Percentiles rank a stretch among this genome's conserved stretches.
phyloP scores from a whole-genome alignment of 2,888 invertebrate genomes.

The Odontocolon sp. region DNA sequence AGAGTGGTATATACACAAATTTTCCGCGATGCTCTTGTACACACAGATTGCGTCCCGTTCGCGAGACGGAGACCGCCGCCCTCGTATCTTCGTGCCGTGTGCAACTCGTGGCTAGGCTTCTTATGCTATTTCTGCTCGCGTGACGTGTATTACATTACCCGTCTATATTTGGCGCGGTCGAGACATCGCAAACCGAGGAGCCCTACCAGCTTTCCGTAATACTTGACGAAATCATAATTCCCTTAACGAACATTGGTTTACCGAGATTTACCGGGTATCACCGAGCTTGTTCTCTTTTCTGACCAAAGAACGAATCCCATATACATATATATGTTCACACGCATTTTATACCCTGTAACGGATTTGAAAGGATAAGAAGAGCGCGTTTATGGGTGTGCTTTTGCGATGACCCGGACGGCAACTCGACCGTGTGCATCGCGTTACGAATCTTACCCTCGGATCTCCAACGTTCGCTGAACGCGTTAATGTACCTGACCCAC shows the following conservation, averaged over 20 bases:
- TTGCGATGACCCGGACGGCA: conserved; percentile 32
- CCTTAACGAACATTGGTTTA: conserved; percentile 43
- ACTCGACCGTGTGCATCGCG: conserved; percentile 31
- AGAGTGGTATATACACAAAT: conserved; percentile 41
- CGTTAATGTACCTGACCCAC: conserved; percentile 38
- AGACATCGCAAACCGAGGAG: conserved; percentile 55
- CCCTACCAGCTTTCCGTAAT: conserved; percentile 38
- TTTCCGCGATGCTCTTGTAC: conserved; percentile 48
- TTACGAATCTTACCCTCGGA: no score
- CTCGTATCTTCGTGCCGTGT: conserved; percentile 80
- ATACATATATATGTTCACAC: conserved; percentile 12
- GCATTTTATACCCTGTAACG: conserved; percentile 22
- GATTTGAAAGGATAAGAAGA: conserved; percentile 15
- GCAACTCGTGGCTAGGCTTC: conserved; percentile 82
- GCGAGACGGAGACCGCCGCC: conserved; percentile 15
- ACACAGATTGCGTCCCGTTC: conserved; percentile 38
- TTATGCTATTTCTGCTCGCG: conserved; percentile 82
- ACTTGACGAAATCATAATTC: conserved; percentile 53
- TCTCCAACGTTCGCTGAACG: conserved; percentile 17
- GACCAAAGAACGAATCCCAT: not conserved
- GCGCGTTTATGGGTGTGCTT: conserved; percentile 26
- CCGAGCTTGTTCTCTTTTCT: conserved; percentile 9
- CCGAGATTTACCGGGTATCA: conserved; percentile 46
- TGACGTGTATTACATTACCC: conserved; percentile 83
- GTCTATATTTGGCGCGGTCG: conserved; percentile 82